A percentile compares a stretch with the other conserved stretches of the same genome.
Evolutionary conservation across 1,140 invertebrate species (phyloP).

Genomic region (Hyles euphorbiae): DNA sequence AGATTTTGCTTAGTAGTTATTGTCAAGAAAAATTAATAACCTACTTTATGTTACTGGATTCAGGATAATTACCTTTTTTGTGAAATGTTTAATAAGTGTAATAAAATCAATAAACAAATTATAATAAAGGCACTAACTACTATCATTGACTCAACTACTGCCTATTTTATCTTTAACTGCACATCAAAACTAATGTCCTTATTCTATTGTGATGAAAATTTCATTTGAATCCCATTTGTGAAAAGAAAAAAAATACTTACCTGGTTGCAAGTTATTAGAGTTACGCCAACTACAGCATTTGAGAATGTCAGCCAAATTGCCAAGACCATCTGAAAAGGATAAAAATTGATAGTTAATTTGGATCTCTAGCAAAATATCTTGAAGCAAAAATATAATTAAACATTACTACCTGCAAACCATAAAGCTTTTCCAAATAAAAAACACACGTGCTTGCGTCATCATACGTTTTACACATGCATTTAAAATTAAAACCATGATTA

Average conservation of each 20-base stretch:
- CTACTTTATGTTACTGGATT: no score
- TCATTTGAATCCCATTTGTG: no score
- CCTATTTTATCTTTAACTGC: no score
- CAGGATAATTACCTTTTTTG: no score
- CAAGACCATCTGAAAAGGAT: slow-evolving; percentile 43
- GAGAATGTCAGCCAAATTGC: slow-evolving; percentile 55
- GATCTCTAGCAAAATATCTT: not conserved
- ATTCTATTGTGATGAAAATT: no score
- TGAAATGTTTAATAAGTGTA: not conserved
- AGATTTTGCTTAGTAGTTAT: no score
- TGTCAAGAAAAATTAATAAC: no score
- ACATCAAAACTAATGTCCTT: no score
- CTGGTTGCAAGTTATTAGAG: slow-evolving; percentile 37
- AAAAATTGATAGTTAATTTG: slow-evolving; percentile 3
- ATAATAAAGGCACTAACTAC: no score
- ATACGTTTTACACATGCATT: slow-evolving; percentile 43
- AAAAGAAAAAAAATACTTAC: slow-evolving; percentile 21
- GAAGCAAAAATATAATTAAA: not conserved
- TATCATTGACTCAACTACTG: no score
- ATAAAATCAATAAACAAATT: not conserved
- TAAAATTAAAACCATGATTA: slow-evolving; percentile 26
- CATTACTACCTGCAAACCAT: slow-evolving; percentile 42
- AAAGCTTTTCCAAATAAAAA: slow-evolving; percentile 39
- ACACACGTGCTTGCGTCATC: slow-evolving; percentile 39
- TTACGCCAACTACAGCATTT: slow-evolving; percentile 39